Evolutionary conservation across 2,888 invertebrate genomes (phyloP).

Genomic region (Taphrorychus bicolor): DNA sequence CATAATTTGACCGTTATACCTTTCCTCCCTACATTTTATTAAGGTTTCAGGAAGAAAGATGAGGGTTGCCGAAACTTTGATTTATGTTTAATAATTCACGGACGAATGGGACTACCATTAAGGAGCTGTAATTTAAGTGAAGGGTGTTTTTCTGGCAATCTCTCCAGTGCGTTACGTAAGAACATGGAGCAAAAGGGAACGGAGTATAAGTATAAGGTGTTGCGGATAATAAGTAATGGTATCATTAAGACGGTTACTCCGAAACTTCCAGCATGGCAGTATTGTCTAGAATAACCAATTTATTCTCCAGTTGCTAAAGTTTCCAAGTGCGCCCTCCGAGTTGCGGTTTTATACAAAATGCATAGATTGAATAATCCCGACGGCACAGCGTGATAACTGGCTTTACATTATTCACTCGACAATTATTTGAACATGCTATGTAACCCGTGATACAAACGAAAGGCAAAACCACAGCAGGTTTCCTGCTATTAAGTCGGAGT

Average conservation of each 20-base stretch:
- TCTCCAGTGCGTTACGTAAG: too few species aligned
- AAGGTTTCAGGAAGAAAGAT: slow-evolving; percentile 2
- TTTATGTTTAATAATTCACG: slow-evolving; percentile 6
- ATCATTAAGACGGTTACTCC: background rate
- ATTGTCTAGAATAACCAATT: slow-evolving; percentile 1
- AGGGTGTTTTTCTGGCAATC: background rate
- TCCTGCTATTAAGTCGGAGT: too few species aligned
- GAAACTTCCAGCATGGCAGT: background rate
- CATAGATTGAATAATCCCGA: background rate
- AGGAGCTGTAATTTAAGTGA: background rate
- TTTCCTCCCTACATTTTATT: slow-evolving; percentile 6
- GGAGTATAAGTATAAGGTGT: background rate
- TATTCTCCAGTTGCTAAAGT: background rate
- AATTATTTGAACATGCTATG: slow-evolving; percentile 1
- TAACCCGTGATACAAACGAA: too few species aligned
- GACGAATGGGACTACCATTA: background rate
- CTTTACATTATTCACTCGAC: background rate
- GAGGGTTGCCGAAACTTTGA: slow-evolving; percentile 4
- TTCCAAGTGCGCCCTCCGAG: background rate
- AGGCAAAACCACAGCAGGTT: too few species aligned
- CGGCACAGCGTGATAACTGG: background rate
- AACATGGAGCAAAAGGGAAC: too few species aligned
- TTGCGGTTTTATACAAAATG: slow-evolving; percentile 6
- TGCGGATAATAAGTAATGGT: background rate
- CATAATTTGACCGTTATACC: slow-evolving; percentile 8